Percentiles rank a stretch among this genome's conserved stretches.
Evolutionary conservation across 2,888 invertebrate species (phyloP).

Genomic region (Danaus chrysippus): DNA sequence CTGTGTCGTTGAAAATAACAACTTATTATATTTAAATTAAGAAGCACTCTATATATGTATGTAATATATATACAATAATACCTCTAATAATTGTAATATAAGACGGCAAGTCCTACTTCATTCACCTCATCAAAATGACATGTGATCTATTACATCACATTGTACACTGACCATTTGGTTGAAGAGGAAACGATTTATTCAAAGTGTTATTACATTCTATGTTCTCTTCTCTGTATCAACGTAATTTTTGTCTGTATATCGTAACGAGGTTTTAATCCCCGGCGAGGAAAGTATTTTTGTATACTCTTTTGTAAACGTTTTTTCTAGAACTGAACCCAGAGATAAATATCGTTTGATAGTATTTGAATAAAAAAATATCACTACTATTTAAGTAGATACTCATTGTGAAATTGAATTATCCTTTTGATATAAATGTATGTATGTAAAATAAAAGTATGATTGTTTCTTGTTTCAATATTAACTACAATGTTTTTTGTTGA

Average conservation of each 20-base stretch:
- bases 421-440: too few relatives aligned
- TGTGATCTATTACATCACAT: conserved; percentile 67
- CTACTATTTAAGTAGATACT: too few relatives aligned
- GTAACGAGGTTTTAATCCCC: too few relatives aligned
- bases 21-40: conserved; percentile 13
- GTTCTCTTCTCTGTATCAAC: conserved; percentile 37
- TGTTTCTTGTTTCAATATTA: too few relatives aligned
- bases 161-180: conserved; percentile 67
- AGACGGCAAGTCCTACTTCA: conserved; percentile 47
- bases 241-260: conserved; percentile 1
- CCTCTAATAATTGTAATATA: conserved; percentile 45
- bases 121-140: conserved; percentile 57
- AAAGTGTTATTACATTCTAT: conserved; percentile 47
- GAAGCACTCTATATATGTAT: not conserved
- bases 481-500: too few relatives aligned
- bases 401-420: too few relatives aligned
- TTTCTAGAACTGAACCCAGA: too few relatives aligned
- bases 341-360: too few relatives aligned
- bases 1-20: not conserved
- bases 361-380: too few relatives aligned
- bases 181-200: conserved; percentile 73
- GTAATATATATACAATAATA: conserved; percentile 5
- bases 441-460: too few relatives aligned
- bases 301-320: too few relatives aligned
- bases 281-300: too few relatives aligned